These are phyloP conservation scores for Candidula unifasciata DNA, from an alignment of 2,888 invertebrate species.

Conservation along the genomic window DNA sequence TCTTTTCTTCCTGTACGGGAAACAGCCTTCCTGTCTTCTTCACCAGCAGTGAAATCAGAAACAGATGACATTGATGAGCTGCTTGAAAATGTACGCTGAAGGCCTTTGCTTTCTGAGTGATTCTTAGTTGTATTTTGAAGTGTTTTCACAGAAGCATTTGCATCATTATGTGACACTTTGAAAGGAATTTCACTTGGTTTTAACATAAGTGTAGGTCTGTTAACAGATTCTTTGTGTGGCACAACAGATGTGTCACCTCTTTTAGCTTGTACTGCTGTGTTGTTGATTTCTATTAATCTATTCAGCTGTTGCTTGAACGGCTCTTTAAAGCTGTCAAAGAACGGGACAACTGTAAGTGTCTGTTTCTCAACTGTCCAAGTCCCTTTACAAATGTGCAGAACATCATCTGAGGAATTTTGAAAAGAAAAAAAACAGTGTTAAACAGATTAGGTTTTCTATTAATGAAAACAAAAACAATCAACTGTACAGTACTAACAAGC, in stretches of 20 bases:
- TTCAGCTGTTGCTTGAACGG: not conserved
- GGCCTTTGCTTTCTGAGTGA: not conserved
- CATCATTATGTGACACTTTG: not conserved
- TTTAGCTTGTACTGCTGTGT: not conserved
- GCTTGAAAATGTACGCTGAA: not conserved
- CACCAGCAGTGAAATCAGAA: not conserved
- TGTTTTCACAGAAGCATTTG: not conserved
- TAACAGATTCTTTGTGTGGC: not conserved
- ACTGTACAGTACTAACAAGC: no score
- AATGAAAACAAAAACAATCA: not conserved
- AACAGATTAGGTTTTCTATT: not conserved
- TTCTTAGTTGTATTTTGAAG: not conserved
- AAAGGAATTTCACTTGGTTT: not conserved
- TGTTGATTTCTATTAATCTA: not conserved
- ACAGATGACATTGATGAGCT: not conserved
- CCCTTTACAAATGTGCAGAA: constrained; percentile 1
- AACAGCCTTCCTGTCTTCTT: not conserved
- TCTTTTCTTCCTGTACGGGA: not conserved
- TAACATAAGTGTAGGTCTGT: not conserved
- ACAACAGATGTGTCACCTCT: not conserved
- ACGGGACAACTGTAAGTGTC: constrained; percentile 19
- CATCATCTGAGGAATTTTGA: not conserved
- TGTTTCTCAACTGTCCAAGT: constrained; percentile 14
- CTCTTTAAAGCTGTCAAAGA: constrained; percentile 38
- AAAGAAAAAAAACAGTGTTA: not conserved